Base-by-base conservation (phyloP, 2,888 invertebrate genomes). In the Clunio marinus region DNA sequence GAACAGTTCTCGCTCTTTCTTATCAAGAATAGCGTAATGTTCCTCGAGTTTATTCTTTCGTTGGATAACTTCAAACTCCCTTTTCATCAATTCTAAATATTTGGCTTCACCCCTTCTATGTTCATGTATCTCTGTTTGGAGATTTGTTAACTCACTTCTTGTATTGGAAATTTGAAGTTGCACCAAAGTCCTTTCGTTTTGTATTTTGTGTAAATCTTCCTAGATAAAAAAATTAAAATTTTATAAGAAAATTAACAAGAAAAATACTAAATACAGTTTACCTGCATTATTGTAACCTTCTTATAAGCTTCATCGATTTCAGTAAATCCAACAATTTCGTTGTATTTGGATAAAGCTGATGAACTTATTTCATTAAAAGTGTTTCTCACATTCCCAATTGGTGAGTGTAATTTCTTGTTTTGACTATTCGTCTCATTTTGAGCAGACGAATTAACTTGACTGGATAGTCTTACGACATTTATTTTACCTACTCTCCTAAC, bases 271-370 rank as follows among this genome's bases (percentile, higher is more conserved):
- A 17, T 4, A 22, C 7, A 2, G 8, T 7, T 51, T 51, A 51
- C 51, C 10, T 63, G 63, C 3, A 63, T 8, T 1, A 3, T 17
- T 46, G 63, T 45, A 8, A 63, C 28, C 13, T 41, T 17, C 17
- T 28, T 17, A 27, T 63, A 63, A 5, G n/a, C 27, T 15, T 15
- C 46, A 10, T 63, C 63, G 17, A 63, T 63, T 25, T 63, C 63
- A 46, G 45, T 46, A 63, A 46, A 63, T 15, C 63, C 63, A 20
- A 63, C 46, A 13, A 63, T 24, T 22, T 63, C 27, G n/a, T 63
- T 46, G n/a, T n/a, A n/a, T n/a, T n/a, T n/a, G n/a, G n/a, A n/a
- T n/a, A n/a, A n/a, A n/a, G n/a, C n/a, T n/a, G n/a, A n/a, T n/a
- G n/a, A n/a, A n/a, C n/a, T n/a, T n/a, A n/a, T n/a, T n/a, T n/a